Evolutionary conservation across 2,888 invertebrate species (phyloP).

Genomic region (Horisme vitalbata): DNA sequence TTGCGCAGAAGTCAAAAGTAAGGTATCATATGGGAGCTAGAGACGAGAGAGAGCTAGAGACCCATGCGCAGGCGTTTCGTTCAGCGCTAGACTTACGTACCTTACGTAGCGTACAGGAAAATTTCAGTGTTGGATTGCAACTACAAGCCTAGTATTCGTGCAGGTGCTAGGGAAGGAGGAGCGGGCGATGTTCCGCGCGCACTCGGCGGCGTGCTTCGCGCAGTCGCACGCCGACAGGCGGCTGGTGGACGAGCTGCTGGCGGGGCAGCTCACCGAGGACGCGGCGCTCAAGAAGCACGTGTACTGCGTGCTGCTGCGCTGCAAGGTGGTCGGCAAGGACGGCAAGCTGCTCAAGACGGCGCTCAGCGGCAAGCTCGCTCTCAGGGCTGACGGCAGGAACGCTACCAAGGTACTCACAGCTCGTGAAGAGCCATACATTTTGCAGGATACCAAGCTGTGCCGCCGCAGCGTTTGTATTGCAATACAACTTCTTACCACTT

Average conservation of each 20-base stretch:
- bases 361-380: slow-evolving; percentile 54
- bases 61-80: too few species aligned
- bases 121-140: too few species aligned
- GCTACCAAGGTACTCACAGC: slow-evolving; percentile 70
- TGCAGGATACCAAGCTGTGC: too few species aligned
- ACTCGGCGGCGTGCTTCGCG: slow-evolving; percentile 63
- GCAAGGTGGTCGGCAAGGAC: slow-evolving; percentile 72
- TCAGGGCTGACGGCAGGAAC: slow-evolving; percentile 51
- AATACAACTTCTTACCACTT: too few species aligned
- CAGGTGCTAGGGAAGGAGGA: slow-evolving; percentile 67
- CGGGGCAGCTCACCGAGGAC: slow-evolving; percentile 50
- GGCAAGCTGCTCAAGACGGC: slow-evolving; percentile 70
- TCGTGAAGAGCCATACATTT: too few species aligned
- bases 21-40: too few species aligned
- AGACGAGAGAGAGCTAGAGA: too few species aligned
- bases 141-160: too few species aligned
- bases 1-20: too few species aligned
- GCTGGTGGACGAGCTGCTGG: slow-evolving; percentile 51
- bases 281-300: slow-evolving; percentile 59
- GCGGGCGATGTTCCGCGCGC: slow-evolving; percentile 70
- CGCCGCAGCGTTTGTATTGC: too few species aligned
- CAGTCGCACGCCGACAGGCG: slow-evolving; percentile 49
- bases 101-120: too few species aligned
- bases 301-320: slow-evolving; percentile 69
- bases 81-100: too few species aligned